Conservation (phyloP, 2,888 invertebrate genomes). For the Stenurella melanura region DNA sequence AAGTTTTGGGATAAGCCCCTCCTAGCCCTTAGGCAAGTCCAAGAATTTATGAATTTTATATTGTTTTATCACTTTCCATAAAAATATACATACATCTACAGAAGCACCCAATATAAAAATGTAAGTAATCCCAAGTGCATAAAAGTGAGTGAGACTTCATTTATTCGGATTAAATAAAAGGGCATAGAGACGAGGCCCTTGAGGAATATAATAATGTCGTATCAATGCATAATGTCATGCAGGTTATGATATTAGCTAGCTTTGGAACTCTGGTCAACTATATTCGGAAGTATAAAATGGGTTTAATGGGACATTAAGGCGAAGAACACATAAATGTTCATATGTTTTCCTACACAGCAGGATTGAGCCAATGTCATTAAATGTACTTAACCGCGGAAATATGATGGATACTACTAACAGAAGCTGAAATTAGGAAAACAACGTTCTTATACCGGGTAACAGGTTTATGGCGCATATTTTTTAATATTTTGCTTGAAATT, state of each 20-base stretch:
- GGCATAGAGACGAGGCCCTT: slow-evolving; percentile 13
- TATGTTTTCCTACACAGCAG: neutral
- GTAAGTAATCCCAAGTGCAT: slow-evolving; percentile 37
- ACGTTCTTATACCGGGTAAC: too few relatives aligned
- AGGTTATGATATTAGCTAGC: slow-evolving; percentile 25
- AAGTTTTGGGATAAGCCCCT: slow-evolving; percentile 9
- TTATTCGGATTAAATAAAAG: slow-evolving; percentile 30
- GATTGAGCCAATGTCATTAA: neutral
- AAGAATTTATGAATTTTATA: slow-evolving; percentile 34
- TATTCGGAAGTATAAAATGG: slow-evolving; percentile 42
- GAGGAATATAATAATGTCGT: slow-evolving; percentile 30
- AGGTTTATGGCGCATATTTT: too few relatives aligned
- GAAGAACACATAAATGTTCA: slow-evolving; percentile 25
- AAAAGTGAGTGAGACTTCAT: slow-evolving; percentile 19
- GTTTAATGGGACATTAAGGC: slow-evolving; percentile 39
- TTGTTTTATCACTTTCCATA: slow-evolving; percentile 22
- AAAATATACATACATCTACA: neutral
- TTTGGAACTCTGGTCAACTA: slow-evolving; percentile 35
- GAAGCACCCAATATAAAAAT: neutral
- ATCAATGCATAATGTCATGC: slow-evolving; percentile 30
- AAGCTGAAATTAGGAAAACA: too few relatives aligned
- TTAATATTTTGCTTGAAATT: too few relatives aligned
- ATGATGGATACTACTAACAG: too few relatives aligned
- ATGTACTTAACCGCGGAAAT: too few relatives aligned
- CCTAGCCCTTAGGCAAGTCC: slow-evolving; percentile 6